A percentile compares a stretch with the other conserved stretches of the same genome.
Conservation (phyloP, 2,888 invertebrate species). For the Aethes cnicana region DNA sequence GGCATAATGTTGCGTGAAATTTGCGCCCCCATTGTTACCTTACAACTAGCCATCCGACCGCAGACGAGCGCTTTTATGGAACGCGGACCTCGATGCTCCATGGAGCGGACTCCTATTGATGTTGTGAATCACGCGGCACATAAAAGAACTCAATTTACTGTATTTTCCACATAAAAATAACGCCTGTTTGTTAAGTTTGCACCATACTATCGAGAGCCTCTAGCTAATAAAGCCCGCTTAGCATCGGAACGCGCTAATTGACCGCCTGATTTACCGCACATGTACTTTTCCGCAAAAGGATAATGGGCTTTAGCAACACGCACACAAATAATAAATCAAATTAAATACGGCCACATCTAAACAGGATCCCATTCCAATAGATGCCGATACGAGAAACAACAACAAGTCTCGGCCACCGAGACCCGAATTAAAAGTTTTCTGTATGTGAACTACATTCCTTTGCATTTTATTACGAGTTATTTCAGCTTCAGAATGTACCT, state of each 20-base stretch:
- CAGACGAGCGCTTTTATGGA: conserved; percentile 51
- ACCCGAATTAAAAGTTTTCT: conserved; percentile 23
- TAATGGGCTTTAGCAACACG: conserved; percentile 9
- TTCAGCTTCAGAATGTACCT: not conserved
- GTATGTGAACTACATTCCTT: conserved; percentile 10
- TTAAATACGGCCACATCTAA: conserved; percentile 15
- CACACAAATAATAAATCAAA: conserved; percentile 18
- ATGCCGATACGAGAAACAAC: conserved; percentile 23
- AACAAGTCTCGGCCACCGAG: conserved; percentile 12
- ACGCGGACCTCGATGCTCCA: conserved; percentile 53
- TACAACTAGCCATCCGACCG: conserved; percentile 54
- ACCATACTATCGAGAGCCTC: no score
- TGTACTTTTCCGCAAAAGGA: not conserved
- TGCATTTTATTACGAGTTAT: not conserved
- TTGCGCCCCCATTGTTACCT: conserved; percentile 70
- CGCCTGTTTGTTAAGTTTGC: not conserved
- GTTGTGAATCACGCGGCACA: conserved; percentile 40
- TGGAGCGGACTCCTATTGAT: conserved; percentile 52
- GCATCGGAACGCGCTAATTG: no score
- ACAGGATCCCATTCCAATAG: not conserved
- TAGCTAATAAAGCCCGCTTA: no score
- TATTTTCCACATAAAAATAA: not conserved
- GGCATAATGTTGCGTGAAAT: conserved; percentile 79
- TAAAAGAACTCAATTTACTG: conserved; percentile 17
- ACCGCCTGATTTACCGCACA: no score